phyloP scores from a whole-genome alignment of 1,140 invertebrate species.

The Gonatopus flavifemur region DNA sequence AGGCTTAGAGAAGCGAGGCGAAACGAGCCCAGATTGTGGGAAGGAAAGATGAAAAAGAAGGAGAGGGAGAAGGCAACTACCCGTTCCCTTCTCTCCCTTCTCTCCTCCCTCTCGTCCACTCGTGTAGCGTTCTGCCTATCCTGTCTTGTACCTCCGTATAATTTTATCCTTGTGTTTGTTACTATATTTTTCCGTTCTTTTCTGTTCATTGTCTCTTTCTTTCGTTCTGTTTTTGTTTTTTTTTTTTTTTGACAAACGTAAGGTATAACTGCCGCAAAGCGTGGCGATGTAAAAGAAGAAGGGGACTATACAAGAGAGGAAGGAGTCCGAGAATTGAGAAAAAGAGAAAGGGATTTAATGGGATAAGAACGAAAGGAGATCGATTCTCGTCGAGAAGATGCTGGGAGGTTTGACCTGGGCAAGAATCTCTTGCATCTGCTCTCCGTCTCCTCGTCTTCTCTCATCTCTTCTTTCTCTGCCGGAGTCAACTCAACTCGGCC shows the following conservation, averaged over 20 bases:
- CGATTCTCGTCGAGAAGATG: constrained; percentile 25
- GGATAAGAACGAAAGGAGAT: constrained; percentile 17
- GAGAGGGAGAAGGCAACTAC: neutral
- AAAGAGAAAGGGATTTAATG: constrained; percentile 1
- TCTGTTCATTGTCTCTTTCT: constrained; percentile 8
- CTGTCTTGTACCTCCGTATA: no score
- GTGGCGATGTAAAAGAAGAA: constrained; percentile 2
- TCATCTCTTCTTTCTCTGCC: neutral
- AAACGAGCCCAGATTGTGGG: constrained; percentile 1
- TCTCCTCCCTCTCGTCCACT: constrained; percentile 3
- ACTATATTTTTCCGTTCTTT: no score
- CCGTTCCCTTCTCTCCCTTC: constrained; percentile 2
- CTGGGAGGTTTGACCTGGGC: constrained; percentile 39
- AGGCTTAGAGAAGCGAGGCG: constrained; percentile 4
- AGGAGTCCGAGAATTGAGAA: constrained; percentile 4
- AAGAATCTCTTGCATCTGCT: constrained; percentile 50
- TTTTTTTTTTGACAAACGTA: constrained; percentile 22
- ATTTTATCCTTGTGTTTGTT: no score
- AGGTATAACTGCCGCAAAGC: constrained; percentile 12
- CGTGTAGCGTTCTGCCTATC: no score
- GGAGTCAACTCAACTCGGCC: no score
- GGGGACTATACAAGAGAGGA: neutral
- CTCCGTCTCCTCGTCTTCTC: constrained; percentile 9
- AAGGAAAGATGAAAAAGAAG: constrained; percentile 12
- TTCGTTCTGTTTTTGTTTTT: constrained; percentile 23